Percentiles rank a stretch among this genome's conserved stretches.
phyloP scores from a whole-genome alignment of 2,113 vertebrate genomes.

The Todiramphus chloris region DNA sequence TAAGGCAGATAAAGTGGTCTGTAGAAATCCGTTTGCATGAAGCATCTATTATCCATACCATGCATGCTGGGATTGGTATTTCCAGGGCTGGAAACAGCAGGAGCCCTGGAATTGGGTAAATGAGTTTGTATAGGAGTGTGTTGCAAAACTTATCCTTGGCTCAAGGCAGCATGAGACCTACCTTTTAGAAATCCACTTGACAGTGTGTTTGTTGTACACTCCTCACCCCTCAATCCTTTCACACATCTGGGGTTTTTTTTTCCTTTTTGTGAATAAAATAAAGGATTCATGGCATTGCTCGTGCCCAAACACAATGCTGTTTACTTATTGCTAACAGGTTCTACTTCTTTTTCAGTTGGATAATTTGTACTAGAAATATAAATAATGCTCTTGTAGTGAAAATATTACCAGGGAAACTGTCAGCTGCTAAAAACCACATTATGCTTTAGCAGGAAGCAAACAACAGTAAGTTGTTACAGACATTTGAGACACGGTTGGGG shows the following conservation, averaged over 20 bases:
- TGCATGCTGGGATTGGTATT: rapidly evolving
- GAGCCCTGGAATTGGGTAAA: background rate
- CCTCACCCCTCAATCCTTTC: background rate
- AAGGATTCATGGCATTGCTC: background rate
- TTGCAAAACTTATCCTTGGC: background rate
- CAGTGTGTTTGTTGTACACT: background rate
- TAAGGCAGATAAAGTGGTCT: background rate
- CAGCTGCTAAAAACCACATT: background rate
- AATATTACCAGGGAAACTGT: background rate
- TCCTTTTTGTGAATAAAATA: background rate
- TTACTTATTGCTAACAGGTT: background rate
- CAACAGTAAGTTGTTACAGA: background rate
- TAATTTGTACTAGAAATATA: background rate
- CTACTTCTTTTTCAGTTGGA: background rate
- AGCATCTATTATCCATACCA: background rate
- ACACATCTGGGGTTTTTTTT: background rate
- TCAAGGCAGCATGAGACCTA: background rate
- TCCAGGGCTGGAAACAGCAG: background rate
- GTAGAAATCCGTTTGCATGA: background rate
- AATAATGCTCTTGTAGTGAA: background rate
- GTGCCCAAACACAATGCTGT: background rate
- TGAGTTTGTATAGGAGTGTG: background rate
- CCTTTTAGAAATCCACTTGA: background rate
- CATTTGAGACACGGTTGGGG: background rate
- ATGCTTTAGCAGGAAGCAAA: background rate